phyloP scores from a whole-genome alignment of 35 echinoderm and acorn worm species.

The Apostichopus japonicus region DNA sequence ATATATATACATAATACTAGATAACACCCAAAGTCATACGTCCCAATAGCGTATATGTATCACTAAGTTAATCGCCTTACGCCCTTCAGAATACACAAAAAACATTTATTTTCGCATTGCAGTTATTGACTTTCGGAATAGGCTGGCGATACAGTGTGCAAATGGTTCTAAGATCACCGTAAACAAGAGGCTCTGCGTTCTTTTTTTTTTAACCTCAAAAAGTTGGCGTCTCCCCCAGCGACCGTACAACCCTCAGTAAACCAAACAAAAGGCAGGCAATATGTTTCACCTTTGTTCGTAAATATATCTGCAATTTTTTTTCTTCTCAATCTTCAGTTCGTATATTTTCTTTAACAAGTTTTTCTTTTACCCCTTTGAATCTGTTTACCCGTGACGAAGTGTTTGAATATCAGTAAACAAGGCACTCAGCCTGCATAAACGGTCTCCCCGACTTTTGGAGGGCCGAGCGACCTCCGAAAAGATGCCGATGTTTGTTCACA shows the following conservation, averaged over 20 bases:
- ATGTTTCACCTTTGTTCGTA: slow-evolving; percentile 55
- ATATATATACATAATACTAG: neutral
- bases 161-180: neutral
- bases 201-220: neutral
- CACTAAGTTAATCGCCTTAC: slow-evolving; percentile 19
- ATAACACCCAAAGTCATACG: neutral
- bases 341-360: slow-evolving; percentile 45
- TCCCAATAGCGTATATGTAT: neutral
- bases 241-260: neutral
- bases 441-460: neutral
- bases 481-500: slow-evolving; percentile 39
- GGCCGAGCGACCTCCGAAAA: slow-evolving; percentile 37
- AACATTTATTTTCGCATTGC: slow-evolving; percentile 38
- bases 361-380: neutral
- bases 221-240: slow-evolving; percentile 6
- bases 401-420: slow-evolving; percentile 23
- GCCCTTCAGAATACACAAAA: slow-evolving; percentile 43
- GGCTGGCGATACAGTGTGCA: slow-evolving; percentile 46
- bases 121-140: slow-evolving; percentile 12
- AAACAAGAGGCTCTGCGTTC: neutral
- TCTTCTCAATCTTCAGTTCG: slow-evolving; percentile 25
- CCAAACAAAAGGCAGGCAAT: slow-evolving; percentile 1
- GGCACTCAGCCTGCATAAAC: neutral
- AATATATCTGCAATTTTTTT: slow-evolving; percentile 31
- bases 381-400: slow-evolving; percentile 30